Percentiles rank a stretch among this genome's conserved stretches.
These are phyloP conservation scores for Coelinius sp. DNA, from an alignment of 2,888 invertebrate genomes.

Conservation along the genomic window DNA sequence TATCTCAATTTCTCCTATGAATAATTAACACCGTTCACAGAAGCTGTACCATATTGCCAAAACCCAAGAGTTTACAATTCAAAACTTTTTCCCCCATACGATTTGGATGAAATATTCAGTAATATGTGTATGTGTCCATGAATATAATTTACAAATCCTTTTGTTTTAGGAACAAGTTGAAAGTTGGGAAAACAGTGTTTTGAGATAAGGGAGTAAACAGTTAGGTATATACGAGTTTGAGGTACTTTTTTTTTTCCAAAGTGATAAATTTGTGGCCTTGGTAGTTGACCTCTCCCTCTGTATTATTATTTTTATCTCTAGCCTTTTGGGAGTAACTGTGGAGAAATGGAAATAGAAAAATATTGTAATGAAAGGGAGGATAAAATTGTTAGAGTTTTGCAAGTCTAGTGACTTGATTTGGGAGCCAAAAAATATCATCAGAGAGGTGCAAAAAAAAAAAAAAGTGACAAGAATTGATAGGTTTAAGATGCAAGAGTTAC, in stretches of 20 bases:
- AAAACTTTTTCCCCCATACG: too few species aligned
- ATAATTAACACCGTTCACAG: too few species aligned
- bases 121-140: neutral
- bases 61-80: too few species aligned
- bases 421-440: conserved; percentile 5
- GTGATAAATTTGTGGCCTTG: neutral
- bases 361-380: neutral
- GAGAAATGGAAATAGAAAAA: neutral
- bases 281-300: neutral
- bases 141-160: neutral
- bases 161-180: neutral
- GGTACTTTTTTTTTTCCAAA: neutral
- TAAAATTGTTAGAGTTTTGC: neutral
- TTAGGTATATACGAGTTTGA: neutral
- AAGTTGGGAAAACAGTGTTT: neutral
- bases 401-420: neutral
- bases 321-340: too few species aligned
- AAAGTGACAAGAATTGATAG: conserved; percentile 31
- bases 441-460: too few species aligned
- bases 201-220: neutral
- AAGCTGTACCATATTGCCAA: too few species aligned
- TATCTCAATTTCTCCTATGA: too few species aligned
- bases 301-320: too few species aligned
- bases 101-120: too few species aligned
- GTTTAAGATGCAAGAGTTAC: conserved; percentile 36